A percentile compares a stretch with the other conserved stretches of the same genome.
Conservation (phyloP, 2,113 vertebrate genomes). For the Gulo gulo region DNA sequence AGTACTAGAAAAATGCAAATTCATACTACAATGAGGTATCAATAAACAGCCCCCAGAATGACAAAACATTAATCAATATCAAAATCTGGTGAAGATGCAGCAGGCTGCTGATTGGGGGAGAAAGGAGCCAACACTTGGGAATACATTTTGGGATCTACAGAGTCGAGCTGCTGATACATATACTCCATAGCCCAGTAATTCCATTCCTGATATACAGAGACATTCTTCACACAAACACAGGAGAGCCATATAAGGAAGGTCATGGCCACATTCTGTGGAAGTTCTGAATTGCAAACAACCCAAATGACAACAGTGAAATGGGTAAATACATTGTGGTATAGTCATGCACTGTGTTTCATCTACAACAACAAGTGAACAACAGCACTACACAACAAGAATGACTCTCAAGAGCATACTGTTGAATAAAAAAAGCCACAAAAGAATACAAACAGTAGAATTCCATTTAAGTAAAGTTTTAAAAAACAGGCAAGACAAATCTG, state of each 20-base stretch:
- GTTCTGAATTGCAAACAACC: neutral
- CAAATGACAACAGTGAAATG: neutral
- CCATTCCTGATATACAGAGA: neutral
- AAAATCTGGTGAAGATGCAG: neutral
- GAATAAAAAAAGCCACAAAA: neutral
- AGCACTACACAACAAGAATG: neutral
- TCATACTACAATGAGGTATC: neutral
- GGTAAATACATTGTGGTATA: neutral
- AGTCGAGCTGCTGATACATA: neutral
- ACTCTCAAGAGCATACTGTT: neutral
- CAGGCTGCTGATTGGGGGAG: neutral
- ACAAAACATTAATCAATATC: neutral
- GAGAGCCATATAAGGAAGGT: neutral
- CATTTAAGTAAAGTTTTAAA: neutral
- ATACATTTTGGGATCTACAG: neutral
- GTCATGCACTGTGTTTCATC: neutral
- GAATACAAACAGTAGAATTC: neutral
- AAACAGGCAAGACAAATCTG: neutral
- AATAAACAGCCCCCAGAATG: neutral
- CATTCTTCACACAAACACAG: neutral
- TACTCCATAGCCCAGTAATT: neutral
- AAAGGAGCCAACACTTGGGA: neutral
- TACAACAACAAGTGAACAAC: neutral
- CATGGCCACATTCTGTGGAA: neutral
- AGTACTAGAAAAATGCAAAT: slow-evolving; percentile 16